Evolutionary conservation across 2,888 invertebrate species (phyloP).

Genomic region (Plebejus argus): DNA sequence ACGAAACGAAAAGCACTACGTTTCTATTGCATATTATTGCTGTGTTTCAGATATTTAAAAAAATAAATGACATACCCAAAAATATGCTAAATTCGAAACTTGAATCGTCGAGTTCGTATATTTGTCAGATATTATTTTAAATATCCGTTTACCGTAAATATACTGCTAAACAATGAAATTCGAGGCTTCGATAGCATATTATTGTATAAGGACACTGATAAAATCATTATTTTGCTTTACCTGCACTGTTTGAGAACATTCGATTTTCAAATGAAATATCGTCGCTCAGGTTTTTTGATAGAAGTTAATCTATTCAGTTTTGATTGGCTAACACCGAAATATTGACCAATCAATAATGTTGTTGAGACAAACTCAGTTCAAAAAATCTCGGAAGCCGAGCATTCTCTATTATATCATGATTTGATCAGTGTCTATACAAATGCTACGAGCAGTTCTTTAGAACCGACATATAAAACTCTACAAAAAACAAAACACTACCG

Average conservation of each 20-base stretch:
- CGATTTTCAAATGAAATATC: too few relatives aligned
- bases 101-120: slow-evolving; percentile 8
- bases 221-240: not conserved
- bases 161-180: slow-evolving; percentile 54
- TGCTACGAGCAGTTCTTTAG: slow-evolving; percentile 36
- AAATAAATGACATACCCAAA: slow-evolving; percentile 39
- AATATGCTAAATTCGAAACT: slow-evolving; percentile 9
- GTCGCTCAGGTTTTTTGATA: too few relatives aligned
- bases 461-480: slow-evolving; percentile 38
- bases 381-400: not conserved
- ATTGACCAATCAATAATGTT: too few relatives aligned
- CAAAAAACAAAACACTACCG: slow-evolving; percentile 50
- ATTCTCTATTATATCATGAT: not conserved
- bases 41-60: slow-evolving; percentile 51
- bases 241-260: too few relatives aligned
- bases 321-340: not conserved
- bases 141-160: slow-evolving; percentile 53
- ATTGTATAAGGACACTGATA: slow-evolving; percentile 35
- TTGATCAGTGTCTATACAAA: slow-evolving; percentile 33
- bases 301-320: not conserved
- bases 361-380: not conserved
- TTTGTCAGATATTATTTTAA: slow-evolving; percentile 55
- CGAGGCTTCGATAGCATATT: slow-evolving; percentile 36
- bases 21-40: slow-evolving; percentile 75
- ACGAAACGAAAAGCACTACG: slow-evolving; percentile 64